phyloP scores from a whole-genome alignment of 2,888 invertebrate genomes.

The Torymus auratus region DNA sequence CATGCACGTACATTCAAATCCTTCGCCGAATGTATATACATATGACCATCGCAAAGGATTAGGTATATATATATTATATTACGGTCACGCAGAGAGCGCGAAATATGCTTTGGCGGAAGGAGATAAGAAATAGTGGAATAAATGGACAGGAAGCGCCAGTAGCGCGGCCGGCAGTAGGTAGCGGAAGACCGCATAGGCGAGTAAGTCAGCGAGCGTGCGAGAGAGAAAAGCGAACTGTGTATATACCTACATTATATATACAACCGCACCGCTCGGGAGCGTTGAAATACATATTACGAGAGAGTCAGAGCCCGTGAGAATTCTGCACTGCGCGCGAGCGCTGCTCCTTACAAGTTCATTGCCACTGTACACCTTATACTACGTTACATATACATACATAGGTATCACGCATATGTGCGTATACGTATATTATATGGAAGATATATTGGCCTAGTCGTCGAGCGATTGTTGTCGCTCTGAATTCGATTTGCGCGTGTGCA shows the following conservation, averaged over 20 bases:
- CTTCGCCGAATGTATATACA: too few species aligned
- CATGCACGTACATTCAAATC: too few species aligned
- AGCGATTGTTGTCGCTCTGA: background rate
- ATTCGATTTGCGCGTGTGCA: constrained; percentile 32
- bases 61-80: too few species aligned
- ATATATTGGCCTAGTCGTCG: too few species aligned
- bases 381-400: background rate
- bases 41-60: too few species aligned
- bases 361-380: constrained; percentile 9
- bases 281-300: constrained; percentile 16
- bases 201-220: background rate
- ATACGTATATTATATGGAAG: too few species aligned
- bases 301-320: constrained; percentile 44
- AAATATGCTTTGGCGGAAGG: constrained; percentile 34
- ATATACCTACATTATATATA: too few species aligned
- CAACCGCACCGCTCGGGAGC: too few species aligned
- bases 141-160: constrained; percentile 54
- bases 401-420: background rate
- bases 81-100: background rate
- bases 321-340: background rate
- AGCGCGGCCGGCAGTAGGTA: background rate
- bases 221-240: too few species aligned
- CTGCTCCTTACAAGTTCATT: constrained; percentile 38
- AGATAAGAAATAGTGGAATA: constrained; percentile 54
- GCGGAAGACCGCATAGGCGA: background rate